phyloP scores from a whole-genome alignment of 2,113 vertebrate genomes.

The Argyrosomus japonicus region DNA sequence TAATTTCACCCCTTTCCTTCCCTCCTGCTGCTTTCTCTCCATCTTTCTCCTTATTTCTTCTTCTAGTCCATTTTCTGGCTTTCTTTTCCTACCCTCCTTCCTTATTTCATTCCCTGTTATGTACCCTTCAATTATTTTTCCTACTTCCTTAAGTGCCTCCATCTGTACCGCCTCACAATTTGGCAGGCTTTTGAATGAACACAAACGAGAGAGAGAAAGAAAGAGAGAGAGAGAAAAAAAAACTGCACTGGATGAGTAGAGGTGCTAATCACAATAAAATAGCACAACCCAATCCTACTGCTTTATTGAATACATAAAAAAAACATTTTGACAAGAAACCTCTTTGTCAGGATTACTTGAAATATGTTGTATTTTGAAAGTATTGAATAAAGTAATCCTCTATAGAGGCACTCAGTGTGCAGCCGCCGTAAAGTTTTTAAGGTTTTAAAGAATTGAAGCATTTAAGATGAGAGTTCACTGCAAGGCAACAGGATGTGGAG shows the following conservation, averaged over 20 bases:
- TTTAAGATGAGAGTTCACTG: slow-evolving; percentile 39
- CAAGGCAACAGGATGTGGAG: neutral
- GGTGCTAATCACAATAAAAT: slow-evolving; percentile 59
- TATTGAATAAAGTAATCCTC: slow-evolving; percentile 57
- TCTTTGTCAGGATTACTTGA: slow-evolving; percentile 57
- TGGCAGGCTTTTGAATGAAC: slow-evolving; percentile 32
- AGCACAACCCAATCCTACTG: neutral
- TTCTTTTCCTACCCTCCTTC: neutral
- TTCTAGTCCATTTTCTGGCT: neutral
- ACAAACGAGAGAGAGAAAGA: slow-evolving; percentile 6
- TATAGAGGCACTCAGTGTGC: slow-evolving; percentile 17
- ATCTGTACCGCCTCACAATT: slow-evolving; percentile 20
- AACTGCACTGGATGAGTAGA: slow-evolving; percentile 37
- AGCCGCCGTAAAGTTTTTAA: neutral
- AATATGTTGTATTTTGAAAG: slow-evolving; percentile 51
- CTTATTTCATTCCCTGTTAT: slow-evolving; percentile 2
- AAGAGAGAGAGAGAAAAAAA: neutral
- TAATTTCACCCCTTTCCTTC: slow-evolving; percentile 13
- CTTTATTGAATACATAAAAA: slow-evolving; percentile 41
- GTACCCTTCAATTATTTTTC: slow-evolving; percentile 14
- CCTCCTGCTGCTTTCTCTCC: neutral
- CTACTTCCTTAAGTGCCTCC: neutral
- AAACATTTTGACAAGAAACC: slow-evolving; percentile 41
- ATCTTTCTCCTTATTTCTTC: neutral
- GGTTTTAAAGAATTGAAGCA: slow-evolving; percentile 30